These are phyloP conservation scores for Tubulanus polymorphus DNA, from an alignment of 2,888 invertebrate genomes.

Conservation along the genomic window DNA sequence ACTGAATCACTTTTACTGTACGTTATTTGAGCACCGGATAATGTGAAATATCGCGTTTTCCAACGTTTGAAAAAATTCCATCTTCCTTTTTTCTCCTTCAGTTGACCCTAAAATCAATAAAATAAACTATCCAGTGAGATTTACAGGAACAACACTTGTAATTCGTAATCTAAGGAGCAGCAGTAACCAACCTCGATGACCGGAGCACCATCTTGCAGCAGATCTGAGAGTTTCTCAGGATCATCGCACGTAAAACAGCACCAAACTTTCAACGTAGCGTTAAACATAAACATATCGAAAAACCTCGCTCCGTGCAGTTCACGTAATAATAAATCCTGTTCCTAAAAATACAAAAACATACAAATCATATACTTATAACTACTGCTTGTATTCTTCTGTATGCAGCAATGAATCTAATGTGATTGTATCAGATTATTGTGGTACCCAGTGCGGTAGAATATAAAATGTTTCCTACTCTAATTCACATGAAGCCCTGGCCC, in stretches of 20 bases:
- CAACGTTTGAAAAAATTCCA: slow-evolving; percentile 88
- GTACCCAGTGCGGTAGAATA: too few relatives aligned
- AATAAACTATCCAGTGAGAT: neutral
- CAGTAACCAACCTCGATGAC: slow-evolving; percentile 66
- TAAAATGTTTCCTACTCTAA: too few relatives aligned
- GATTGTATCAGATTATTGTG: too few relatives aligned
- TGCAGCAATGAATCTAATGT: too few relatives aligned
- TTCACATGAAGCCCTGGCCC: too few relatives aligned
- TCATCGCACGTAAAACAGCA: slow-evolving; percentile 91
- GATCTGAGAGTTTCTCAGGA: slow-evolving; percentile 82
- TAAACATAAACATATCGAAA: slow-evolving; percentile 88
- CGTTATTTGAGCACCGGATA: slow-evolving; percentile 86
- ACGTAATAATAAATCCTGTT: slow-evolving; percentile 76
- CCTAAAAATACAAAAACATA: slow-evolving; percentile 29
- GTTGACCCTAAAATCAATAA: slow-evolving; percentile 61
- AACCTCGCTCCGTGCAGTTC: slow-evolving; percentile 83
- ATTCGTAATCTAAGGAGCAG: neutral
- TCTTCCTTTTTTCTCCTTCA: slow-evolving; percentile 87
- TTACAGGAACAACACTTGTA: neutral
- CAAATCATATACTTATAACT: too few relatives aligned
- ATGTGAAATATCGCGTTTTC: slow-evolving; percentile 89
- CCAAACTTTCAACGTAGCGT: slow-evolving; percentile 65
- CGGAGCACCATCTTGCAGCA: slow-evolving; percentile 75
- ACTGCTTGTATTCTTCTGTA: too few relatives aligned
- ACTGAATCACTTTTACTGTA: slow-evolving; percentile 57